Evolutionary conservation across 2,113 vertebrate species (phyloP), one percentile per base, ranked within the genome.

Genomic region (Crypturellus undulatus): DNA sequence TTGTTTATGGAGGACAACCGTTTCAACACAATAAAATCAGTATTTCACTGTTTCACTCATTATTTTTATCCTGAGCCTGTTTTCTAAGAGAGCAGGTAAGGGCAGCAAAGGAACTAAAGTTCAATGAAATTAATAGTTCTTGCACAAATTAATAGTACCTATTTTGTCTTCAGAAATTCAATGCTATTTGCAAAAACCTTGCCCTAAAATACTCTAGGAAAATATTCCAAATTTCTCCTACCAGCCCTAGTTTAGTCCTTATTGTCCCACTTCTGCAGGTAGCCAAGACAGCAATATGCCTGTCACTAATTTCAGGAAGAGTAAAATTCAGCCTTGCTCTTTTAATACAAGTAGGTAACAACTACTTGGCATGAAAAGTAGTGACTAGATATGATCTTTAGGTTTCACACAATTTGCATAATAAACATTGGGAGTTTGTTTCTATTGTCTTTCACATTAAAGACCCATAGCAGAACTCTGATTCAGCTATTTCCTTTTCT

Each of bases 241-340:
- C 38, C 63, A 32, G 2, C 3, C 21, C 20, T 30, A 45, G 26
- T 25, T 22, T 2, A 28, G 52, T 8, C 81, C 43, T 38, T 19
- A 4, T 22, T 65, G 18, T 8, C 30, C 47, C 38, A 60, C 17
- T 18, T 64, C 68, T 47, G 3, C 45, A 32, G 34, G 70, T 43
- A 60, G 19, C 0, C 0, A 83, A 77, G 36, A 20, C 30, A 77
- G 4, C 7, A 51, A 25, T 17, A 26, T 16, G 30, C 73, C 28
- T 71, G 43, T 30, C 58, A 36, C 32, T 63, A 43, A 19, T 59
- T 89, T 89, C 75, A 87, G 38, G 43, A 80, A 36, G 38, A 51
- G 24, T 2, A 20, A 72, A 10, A 73, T 4, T 60, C 42, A 87
- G 69, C 30, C 26, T 69, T 87, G 54, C 22, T 36, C 25, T 69